A percentile compares a stretch with the other conserved stretches of the same genome.
These are phyloP conservation scores for Cryptocephalus primarius DNA, from an alignment of 2,888 invertebrate genomes.

Conservation along the genomic window DNA sequence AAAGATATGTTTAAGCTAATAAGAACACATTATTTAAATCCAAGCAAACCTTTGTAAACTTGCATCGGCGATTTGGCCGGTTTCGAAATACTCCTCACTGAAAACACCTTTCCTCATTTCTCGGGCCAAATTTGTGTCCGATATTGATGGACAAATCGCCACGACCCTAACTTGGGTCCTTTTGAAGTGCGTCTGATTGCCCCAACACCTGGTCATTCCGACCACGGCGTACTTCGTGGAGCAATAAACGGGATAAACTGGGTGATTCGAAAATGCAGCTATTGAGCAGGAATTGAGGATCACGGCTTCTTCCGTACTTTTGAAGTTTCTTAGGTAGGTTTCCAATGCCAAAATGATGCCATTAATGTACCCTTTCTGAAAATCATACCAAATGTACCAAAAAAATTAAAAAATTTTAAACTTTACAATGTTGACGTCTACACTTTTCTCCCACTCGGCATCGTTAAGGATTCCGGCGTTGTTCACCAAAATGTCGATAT, in stretches of 20 bases:
- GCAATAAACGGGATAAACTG: slow-evolving; percentile 6
- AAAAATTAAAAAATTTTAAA: no score
- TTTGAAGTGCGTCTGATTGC: slow-evolving; percentile 19
- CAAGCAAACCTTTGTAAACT: no score
- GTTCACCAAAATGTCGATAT: no score
- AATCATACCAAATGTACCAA: neutral
- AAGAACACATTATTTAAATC: no score
- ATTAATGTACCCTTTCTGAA: neutral
- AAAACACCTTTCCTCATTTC: no score
- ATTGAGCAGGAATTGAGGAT: slow-evolving; percentile 9
- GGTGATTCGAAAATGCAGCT: slow-evolving; percentile 2
- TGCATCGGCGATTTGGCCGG: no score
- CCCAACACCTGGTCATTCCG: slow-evolving; percentile 8
- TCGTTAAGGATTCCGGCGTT: no score
- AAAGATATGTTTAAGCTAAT: no score
- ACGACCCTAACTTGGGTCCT: slow-evolving; percentile 32
- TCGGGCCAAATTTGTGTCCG: slow-evolving; percentile 26
- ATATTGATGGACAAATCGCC: slow-evolving; percentile 39
- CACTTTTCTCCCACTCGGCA: no score
- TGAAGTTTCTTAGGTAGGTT: slow-evolving; percentile 6
- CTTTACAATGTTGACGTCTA: no score
- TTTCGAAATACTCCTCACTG: no score
- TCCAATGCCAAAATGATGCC: slow-evolving; percentile 6
- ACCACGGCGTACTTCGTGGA: slow-evolving; percentile 8
- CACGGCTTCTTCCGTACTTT: slow-evolving; percentile 7